A percentile compares a stretch with the other conserved stretches of the same genome.
These are phyloP conservation scores for Drosophila macrospina DNA, from an alignment of 2,888 invertebrate genomes.

Conservation along the genomic window DNA sequence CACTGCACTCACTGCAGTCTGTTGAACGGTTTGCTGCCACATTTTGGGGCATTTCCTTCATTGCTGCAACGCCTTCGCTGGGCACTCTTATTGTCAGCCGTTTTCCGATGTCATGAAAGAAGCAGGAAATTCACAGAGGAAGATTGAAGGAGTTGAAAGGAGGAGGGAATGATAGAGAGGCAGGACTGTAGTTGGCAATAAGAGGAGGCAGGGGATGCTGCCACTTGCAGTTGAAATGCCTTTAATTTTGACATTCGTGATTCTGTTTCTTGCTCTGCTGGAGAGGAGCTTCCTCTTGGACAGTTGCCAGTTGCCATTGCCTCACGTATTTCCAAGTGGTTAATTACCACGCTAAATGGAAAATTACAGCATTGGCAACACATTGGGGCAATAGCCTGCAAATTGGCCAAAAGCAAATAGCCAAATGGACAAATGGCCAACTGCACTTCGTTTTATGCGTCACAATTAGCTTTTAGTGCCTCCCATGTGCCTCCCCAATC, in stretches of 20 bases:
- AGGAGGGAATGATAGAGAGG: not conserved
- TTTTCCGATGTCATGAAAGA: conserved; percentile 20
- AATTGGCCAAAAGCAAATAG: conserved; percentile 21
- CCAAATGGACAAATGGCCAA: conserved; percentile 18
- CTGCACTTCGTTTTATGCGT: conserved; percentile 45
- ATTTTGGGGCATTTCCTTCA: conserved; percentile 57
- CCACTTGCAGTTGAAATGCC: conserved; percentile 48
- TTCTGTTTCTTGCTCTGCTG: conserved; percentile 12
- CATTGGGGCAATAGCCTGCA: conserved; percentile 45
- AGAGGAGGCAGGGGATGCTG: not conserved
- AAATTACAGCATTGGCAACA: conserved; percentile 48
- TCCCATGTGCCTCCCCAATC: conserved; percentile 6
- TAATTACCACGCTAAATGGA: conserved; percentile 76
- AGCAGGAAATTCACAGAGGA: conserved; percentile 6
- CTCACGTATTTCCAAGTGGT: conserved; percentile 60
- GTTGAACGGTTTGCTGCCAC: conserved; percentile 54
- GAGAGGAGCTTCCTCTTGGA: conserved; percentile 33
- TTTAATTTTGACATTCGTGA: conserved; percentile 30
- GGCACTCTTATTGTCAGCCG: conserved; percentile 40
- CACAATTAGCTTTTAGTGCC: conserved; percentile 43
- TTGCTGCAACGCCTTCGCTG: conserved; percentile 31
- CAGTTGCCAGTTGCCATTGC: conserved; percentile 32
- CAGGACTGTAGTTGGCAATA: no score
- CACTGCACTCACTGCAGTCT: not conserved
- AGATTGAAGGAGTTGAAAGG: not conserved